phyloP scores from a whole-genome alignment of 2,888 invertebrate genomes.

The Xylota sylvarum region DNA sequence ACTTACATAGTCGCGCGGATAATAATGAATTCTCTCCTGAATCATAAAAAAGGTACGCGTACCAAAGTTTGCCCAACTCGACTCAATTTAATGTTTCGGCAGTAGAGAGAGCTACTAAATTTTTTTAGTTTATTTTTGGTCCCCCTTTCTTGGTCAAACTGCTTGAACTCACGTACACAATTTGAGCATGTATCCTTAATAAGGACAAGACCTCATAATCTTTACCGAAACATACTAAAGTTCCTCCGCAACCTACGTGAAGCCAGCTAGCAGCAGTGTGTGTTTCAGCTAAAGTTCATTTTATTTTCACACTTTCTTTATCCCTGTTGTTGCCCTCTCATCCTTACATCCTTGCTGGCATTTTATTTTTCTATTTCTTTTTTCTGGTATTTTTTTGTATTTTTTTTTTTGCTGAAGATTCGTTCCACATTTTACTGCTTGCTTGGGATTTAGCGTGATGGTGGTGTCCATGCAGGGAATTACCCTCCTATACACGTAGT shows the following conservation, averaged over 20 bases:
- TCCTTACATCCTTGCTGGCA: background rate
- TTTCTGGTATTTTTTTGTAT: background rate
- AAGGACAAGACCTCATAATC: conserved; percentile 65
- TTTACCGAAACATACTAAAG: conserved; percentile 49
- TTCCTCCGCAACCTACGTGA: conserved; percentile 48
- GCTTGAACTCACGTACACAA: conserved; percentile 44
- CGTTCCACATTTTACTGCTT: conserved; percentile 53
- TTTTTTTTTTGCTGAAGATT: conserved; percentile 9
- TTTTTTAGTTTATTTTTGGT: background rate
- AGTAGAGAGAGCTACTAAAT: conserved; percentile 11
- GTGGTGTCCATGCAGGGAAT: conserved; percentile 38
- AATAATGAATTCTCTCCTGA: conserved; percentile 1
- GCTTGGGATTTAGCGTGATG: conserved; percentile 45
- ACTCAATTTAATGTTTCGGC: conserved; percentile 20
- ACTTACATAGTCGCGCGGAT: background rate
- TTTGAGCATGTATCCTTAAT: conserved; percentile 51
- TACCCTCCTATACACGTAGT: conserved; percentile 31
- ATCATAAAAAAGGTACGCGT: background rate
- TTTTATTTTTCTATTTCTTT: background rate
- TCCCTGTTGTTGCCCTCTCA: background rate
- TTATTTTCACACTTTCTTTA: conserved; percentile 47
- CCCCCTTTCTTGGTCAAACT: conserved; percentile 13
- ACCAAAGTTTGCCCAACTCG: background rate
- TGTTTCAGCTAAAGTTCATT: conserved; percentile 42
- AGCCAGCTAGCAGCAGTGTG: conserved; percentile 2